Percentiles rank a stretch among this genome's conserved stretches.
Conservation (phyloP, 2,797 vertebrate species). For the Acrossocheilus fasciatus region DNA sequence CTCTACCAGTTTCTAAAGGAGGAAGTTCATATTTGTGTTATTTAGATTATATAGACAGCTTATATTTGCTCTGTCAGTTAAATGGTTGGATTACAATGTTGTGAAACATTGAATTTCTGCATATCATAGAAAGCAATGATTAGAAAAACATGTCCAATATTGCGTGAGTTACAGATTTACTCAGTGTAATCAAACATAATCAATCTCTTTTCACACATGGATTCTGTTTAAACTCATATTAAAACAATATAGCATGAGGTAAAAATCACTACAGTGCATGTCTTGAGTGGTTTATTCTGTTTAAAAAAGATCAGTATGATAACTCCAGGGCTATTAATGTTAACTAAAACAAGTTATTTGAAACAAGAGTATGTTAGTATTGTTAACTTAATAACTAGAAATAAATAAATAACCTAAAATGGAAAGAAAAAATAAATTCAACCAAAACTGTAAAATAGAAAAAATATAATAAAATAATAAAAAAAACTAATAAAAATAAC, state of each 20-base stretch:
- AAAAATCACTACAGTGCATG: neutral
- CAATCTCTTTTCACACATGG: neutral
- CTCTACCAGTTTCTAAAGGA: neutral
- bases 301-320: neutral
- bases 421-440: neutral
- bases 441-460: neutral
- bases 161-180: neutral
- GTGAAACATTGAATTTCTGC: neutral
- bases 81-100: neutral
- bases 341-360: neutral
- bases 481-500: too few species aligned
- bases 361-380: neutral
- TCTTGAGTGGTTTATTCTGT: neutral
- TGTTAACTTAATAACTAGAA: neutral
- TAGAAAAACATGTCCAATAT: neutral
- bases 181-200: neutral
- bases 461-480: neutral
- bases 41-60: neutral
- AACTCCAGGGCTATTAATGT: neutral
- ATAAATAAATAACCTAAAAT: neutral
- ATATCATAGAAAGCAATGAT: neutral
- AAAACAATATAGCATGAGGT: neutral
- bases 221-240: neutral
- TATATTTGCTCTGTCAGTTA: neutral
- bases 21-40: neutral